Base-by-base conservation (phyloP, 2,113 vertebrate genomes). In the Enhydra lutris region DNA sequence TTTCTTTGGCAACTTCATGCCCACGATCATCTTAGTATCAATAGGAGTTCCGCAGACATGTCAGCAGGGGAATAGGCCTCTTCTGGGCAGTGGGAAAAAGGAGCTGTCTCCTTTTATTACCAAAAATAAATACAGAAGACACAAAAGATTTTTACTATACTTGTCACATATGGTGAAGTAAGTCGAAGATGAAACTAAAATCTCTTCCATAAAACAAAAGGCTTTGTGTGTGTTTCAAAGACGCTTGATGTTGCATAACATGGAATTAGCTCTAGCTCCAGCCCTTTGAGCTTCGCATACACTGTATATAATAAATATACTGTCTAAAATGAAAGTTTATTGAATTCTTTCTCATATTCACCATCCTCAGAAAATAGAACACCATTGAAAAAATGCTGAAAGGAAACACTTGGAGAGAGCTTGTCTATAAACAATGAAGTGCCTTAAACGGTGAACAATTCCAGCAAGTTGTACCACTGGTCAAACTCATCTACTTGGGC, bases 51-150 rank as follows among this genome's bases (percentile, higher is more conserved):
- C 0, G 9, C 59, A 95, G 92, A 95, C 55, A 26, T 95, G 80
- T 97, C 96, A 95, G 85, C 90, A 42, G 92, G 94, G 94, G 92
- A 73, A 85, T 45, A 50, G 69, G 82, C 79, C 80, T 94, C 84
- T 94, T 88, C 92, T 94, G 94, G 65, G 79, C 50, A 85, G 36
- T n/a, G 36, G 59, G 80, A 2, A 84, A 96, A 91, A 97, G 84
- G 50, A 90, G 36, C 81, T 78, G 89, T 95, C 97, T 95, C 45
- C 83, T 92, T 97, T 98, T 96, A 93, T 96, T 92, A 92, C 57
- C 93, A 93, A 97, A 97, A 96, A 90, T 78, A 97, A 92, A 97
- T 91, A 93, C 90, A 96, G 63, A 91, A 87, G 63, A 88, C 92
- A 93, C 91, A 95, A 97, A 95, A 90, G 96, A 96, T 80, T 92